Evolutionary conservation across 2,797 vertebrate genomes (phyloP), one percentile per base, ranked within the genome.

Genomic region (Micropoecilia bifurca): DNA sequence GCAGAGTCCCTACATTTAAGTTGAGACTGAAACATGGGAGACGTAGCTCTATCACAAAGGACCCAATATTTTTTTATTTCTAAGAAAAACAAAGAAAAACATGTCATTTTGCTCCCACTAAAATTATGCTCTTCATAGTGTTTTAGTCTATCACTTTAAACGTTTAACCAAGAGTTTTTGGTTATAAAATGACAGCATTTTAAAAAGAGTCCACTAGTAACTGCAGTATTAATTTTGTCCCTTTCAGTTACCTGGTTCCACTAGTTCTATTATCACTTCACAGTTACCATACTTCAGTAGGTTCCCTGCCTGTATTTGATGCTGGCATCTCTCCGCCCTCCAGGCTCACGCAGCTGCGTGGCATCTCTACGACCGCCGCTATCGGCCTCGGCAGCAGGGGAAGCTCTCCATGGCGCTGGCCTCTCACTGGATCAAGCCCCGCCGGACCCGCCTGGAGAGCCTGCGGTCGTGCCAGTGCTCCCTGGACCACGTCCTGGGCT

Each of bases 371-470:
- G 90, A 99, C 77, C 91, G 95, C 6, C 93, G 77, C 69, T 99
- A 98, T 89, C 97, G 97, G 0, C 91, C 95, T 22, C 74, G 83
- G 57, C 99, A 99, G 88, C 92, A 93, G 73, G 99, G 99, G 3
- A 94, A 88, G 80, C 93, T 99, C 18, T 99, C 98, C 83, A 97
- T 99, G 86, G 98, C 98, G 1, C 92, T 99, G 90, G 95, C 97
- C 71, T 99, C 99, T 18, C 98, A 99, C 92, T 99, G 99, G 98
- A 96, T 99, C 92, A 96, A 90, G 74, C 99, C 99, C 73, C 96
- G 95, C 61, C 96, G 33, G 68, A 97, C 96, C 71, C 96, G 96
- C 0, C 90, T 96, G 78, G 95, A 96, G 61, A 96, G 95, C 91
- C 93, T 97, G 57, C 85, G 88, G 30, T 96, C 96, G 71, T 99